Base-by-base conservation (phyloP, 2,888 invertebrate species). In the Ornithoptera priamus region DNA sequence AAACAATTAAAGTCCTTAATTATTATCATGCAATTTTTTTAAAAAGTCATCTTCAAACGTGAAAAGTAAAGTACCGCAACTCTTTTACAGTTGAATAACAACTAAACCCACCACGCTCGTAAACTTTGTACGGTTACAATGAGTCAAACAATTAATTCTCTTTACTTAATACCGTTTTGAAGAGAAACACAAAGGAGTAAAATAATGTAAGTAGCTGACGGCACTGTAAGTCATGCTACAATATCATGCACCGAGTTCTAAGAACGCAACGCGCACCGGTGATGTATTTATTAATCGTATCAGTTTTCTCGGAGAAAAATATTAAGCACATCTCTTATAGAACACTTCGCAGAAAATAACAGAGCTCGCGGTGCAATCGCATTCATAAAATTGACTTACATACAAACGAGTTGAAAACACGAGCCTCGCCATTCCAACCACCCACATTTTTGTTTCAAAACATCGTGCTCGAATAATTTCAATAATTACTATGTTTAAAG, bases 231-330 rank as follows among this genome's bases (percentile, higher is more conserved):
- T 88, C 85, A 84, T 78, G 77, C 78, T 77, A 78, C 75, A 78
- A 81, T 87, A 85, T 85, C 82, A 79, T 77, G 71, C 72, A 76
- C 78, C 78, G 81, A 81, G 75, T 91, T 91, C 89, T 88, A 80
- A 84, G 92, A 90, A 91, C 81, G 86, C 87, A 83, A 87, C 85
- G 81, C 84, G 85, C 50, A 84, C 85, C 85, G 83, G 80, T 82
- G 82, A 87, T 86, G 84, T 89, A 88, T 90, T 90, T 90, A 91
- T 87, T 86, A 84, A 85, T 82, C 84, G 86, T 88, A 90, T 91
- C 90, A 85, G 78, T 81, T 89, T 88, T 84, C 85, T 80, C 72
- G 75, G 77, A 71, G 56, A 64, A 70, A 67, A 67, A 67, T 67
- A 67, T 70, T 62, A 30, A 64, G 64, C 60, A 53, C 62, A 59